Evolutionary conservation across 1,140 invertebrate species (phyloP).

Genomic region (Venturia canescens): DNA sequence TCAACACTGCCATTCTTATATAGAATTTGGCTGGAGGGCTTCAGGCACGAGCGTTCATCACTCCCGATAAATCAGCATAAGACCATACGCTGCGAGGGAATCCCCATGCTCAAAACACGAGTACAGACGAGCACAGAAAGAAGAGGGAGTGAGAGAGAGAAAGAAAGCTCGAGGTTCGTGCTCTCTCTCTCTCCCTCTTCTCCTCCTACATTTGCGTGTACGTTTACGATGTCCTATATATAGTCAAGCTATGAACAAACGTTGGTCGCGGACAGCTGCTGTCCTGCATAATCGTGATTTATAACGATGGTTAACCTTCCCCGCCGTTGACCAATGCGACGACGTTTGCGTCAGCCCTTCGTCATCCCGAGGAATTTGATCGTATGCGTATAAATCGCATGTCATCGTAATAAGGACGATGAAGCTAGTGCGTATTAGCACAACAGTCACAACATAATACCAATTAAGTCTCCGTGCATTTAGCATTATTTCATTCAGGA

Average conservation of each 20-base stretch:
- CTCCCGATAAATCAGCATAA: conserved; percentile 61
- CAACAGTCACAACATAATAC: not conserved
- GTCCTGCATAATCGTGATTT: conserved; percentile 59
- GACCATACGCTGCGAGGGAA: conserved; percentile 31
- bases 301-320: conserved; percentile 49
- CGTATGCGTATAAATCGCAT: not conserved
- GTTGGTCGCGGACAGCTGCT: conserved; percentile 45
- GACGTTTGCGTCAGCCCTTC: conserved; percentile 54
- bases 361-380: conserved; percentile 49
- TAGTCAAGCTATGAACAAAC: conserved; percentile 41
- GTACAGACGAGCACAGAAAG: not conserved
- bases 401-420: conserved; percentile 7
- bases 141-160: conserved; percentile 28
- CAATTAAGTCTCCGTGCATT: not conserved
- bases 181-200: conserved; percentile 7
- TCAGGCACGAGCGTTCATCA: conserved; percentile 39
- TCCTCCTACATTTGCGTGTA: not conserved
- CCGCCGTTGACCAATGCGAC: conserved; percentile 28
- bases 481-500: too few species aligned
- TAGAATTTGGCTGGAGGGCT: conserved; percentile 42
- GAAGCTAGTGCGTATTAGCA: not conserved
- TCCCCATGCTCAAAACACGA: not conserved
- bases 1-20: conserved; percentile 26
- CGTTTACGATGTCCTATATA: conserved; percentile 15
- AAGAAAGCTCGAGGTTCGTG: conserved; percentile 35